These are phyloP conservation scores for Aporophyla lueneburgensis DNA, from an alignment of 2,888 invertebrate species.

Conservation along the genomic window DNA sequence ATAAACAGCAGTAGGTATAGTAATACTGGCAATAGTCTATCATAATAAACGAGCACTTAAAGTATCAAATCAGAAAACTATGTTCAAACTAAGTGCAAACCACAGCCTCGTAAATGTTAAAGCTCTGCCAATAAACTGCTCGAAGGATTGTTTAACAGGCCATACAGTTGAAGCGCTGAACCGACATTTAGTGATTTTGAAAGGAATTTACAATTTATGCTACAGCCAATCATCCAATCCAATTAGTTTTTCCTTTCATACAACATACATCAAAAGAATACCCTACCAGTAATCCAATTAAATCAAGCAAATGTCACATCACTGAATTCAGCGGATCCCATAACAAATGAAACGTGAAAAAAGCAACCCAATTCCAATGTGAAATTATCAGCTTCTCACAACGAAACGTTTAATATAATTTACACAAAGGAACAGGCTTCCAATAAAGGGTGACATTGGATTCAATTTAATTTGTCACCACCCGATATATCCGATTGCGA, in stretches of 20 bases:
- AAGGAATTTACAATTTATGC: not conserved
- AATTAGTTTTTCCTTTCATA: slow-evolving; percentile 27
- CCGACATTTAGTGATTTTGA: not conserved
- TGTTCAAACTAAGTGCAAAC: not conserved
- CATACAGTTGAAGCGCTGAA: not conserved
- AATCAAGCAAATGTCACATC: slow-evolving; percentile 14
- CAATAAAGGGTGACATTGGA: slow-evolving; percentile 51
- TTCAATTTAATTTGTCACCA: slow-evolving; percentile 62
- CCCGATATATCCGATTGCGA: slow-evolving; percentile 46
- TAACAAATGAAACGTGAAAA: slow-evolving; percentile 37
- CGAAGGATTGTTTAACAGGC: not conserved
- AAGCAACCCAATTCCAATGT: slow-evolving; percentile 24
- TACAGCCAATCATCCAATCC: slow-evolving; percentile 5
- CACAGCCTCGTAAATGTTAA: too few species aligned
- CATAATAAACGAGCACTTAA: not conserved
- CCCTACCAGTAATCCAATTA: slow-evolving; percentile 11
- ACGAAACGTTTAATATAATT: slow-evolving; percentile 51
- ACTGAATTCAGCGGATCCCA: slow-evolving; percentile 9
- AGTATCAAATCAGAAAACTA: not conserved
- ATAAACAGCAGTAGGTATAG: not conserved
- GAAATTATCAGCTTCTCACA: slow-evolving; percentile 55
- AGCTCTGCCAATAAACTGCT: slow-evolving; percentile 4
- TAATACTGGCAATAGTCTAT: not conserved
- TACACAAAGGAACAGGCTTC: slow-evolving; percentile 40
- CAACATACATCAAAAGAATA: slow-evolving; percentile 10